Conservation (phyloP, 35 echinoderm and acorn worm genomes). For the Diadema setosum region DNA sequence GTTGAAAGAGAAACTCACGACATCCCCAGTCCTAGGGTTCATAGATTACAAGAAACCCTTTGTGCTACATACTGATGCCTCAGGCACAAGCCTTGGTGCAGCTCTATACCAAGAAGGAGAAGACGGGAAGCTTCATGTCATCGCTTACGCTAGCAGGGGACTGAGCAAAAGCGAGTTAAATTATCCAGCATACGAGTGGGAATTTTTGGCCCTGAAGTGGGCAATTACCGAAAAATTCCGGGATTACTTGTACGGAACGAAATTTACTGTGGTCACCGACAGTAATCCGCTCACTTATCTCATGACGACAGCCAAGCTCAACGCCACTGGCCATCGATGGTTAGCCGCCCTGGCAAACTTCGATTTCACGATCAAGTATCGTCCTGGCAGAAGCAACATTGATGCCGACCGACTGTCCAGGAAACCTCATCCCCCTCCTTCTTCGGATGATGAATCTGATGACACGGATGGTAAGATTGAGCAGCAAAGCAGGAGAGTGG, state of each 20-base stretch:
- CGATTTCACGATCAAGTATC: not conserved
- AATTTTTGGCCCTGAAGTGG: no score
- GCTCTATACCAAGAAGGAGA: conserved; percentile 47
- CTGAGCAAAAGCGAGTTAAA: conserved; percentile 35
- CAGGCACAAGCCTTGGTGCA: conserved; percentile 27
- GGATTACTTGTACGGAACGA: not conserved
- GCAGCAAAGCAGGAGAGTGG: no score
- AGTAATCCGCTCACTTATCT: conserved; percentile 34
- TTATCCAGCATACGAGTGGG: conserved; percentile 19
- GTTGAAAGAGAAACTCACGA: conserved; percentile 26
- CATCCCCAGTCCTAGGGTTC: conserved; percentile 26
- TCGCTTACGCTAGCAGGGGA: conserved; percentile 59
- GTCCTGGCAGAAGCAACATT: not conserved
- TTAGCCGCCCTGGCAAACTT: not conserved
- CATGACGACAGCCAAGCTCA: conserved; percentile 5
- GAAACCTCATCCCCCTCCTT: not conserved
- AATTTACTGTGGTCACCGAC: conserved; percentile 2
- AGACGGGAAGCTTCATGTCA: conserved; percentile 21
- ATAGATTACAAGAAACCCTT: conserved; percentile 37
- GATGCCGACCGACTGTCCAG: not conserved
- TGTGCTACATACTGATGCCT: conserved; percentile 42
- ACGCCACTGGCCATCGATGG: conserved; percentile 22
- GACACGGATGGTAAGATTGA: not conserved
- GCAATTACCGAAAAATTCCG: conserved; percentile 18
- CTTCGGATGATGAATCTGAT: no score